Conservation (phyloP, 2,888 invertebrate species). For the Elysia crispata region DNA sequence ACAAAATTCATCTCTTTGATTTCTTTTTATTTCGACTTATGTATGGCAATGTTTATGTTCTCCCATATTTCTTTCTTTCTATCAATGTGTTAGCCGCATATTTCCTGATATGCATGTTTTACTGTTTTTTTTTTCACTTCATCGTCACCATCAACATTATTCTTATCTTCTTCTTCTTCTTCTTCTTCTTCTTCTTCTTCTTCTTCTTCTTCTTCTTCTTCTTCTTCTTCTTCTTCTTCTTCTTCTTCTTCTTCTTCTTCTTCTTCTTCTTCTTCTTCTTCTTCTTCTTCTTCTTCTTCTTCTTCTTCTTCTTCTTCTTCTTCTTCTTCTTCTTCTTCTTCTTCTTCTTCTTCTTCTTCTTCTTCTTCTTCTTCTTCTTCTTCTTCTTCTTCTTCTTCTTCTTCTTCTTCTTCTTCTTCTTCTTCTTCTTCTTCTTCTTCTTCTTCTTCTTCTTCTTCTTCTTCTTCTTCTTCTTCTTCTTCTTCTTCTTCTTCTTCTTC, state of each 20-base stretch:
- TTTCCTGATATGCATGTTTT: too few species aligned
- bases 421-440: constrained; percentile 6
- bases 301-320: constrained; percentile 16
- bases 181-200: constrained; percentile 16
- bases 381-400: constrained; percentile 23
- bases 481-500: constrained; percentile 17
- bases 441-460: constrained; percentile 13
- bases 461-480: constrained; percentile 19
- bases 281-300: constrained; percentile 14
- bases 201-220: constrained; percentile 31
- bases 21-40: too few species aligned
- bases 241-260: constrained; percentile 34
- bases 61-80: too few species aligned
- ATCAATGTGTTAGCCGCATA: too few species aligned
- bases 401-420: constrained; percentile 32
- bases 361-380: constrained; percentile 27
- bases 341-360: constrained; percentile 31
- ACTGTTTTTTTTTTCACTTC: too few species aligned
- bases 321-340: constrained; percentile 35
- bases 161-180: too few species aligned
- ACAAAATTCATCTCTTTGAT: too few species aligned
- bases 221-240: constrained; percentile 34
- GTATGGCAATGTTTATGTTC: too few species aligned
- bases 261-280: constrained; percentile 34
- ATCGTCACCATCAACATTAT: background rate